Evolutionary conservation across 2,888 invertebrate species (phyloP).

Genomic region (Patella ulyssiponensis): DNA sequence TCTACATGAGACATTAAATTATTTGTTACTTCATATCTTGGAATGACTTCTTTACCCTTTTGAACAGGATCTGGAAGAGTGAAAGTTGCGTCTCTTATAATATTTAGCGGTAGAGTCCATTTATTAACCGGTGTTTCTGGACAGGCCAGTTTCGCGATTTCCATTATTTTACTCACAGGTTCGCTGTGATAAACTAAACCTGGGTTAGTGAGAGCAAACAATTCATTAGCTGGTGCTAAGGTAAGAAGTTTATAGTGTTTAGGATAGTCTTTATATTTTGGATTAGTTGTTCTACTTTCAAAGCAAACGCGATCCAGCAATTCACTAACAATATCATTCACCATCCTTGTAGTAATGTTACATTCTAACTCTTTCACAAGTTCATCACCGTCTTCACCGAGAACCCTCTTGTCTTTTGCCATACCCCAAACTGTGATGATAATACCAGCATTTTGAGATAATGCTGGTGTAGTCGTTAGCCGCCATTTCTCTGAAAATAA

Average conservation of each 20-base stretch:
- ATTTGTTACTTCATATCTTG: not conserved
- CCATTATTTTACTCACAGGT: not conserved
- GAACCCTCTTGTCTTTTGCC: not conserved
- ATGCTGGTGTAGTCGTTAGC: not conserved
- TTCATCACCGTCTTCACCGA: not conserved
- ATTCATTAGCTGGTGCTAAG: not conserved
- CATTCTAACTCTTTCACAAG: not conserved
- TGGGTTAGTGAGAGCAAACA: not conserved
- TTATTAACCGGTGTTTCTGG: not conserved
- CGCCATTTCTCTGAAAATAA: not conserved
- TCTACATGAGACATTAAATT: not conserved
- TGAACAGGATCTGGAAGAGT: not conserved
- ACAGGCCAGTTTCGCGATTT: not conserved
- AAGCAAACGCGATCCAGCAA: not conserved
- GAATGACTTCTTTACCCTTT: not conserved
- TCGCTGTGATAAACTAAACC: not conserved
- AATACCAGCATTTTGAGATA: not conserved
- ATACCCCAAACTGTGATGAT: not conserved
- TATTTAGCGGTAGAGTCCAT: not conserved
- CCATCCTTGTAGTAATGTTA: not conserved
- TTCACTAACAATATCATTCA: not conserved
- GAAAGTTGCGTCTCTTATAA: not conserved
- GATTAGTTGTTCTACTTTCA: not conserved
- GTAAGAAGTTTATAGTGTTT: not conserved
- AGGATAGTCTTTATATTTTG: not conserved